Evolutionary conservation across 2,888 invertebrate genomes (phyloP).

Genomic region (Melipona bicolor): DNA sequence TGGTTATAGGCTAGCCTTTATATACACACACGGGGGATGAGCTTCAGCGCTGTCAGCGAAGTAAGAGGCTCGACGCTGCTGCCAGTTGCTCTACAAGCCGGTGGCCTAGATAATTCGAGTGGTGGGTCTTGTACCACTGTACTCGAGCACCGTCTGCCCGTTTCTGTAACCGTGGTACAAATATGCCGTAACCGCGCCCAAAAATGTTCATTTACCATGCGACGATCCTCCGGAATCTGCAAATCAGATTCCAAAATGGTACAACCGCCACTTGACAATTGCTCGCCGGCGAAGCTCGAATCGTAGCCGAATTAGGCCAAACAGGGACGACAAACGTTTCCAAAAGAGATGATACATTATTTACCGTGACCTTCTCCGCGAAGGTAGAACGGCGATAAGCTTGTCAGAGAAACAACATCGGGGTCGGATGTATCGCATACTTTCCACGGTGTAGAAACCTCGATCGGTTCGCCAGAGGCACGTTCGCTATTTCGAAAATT

Average conservation of each 20-base stretch:
- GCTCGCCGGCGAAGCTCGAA: no score
- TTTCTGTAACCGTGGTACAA: conserved; percentile 45
- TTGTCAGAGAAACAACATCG: no score
- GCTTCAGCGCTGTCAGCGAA: conserved; percentile 66
- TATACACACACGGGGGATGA: conserved; percentile 42
- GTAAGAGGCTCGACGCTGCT: conserved; percentile 52
- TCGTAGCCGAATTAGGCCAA: no score
- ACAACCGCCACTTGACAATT: no score
- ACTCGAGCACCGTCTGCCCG: conserved; percentile 42
- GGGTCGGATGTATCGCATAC: neutral
- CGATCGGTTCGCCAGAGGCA: neutral
- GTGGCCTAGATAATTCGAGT: conserved; percentile 71
- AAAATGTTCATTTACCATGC: neutral
- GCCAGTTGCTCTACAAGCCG: conserved; percentile 55
- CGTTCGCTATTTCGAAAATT: conserved; percentile 2
- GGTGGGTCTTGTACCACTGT: conserved; percentile 47
- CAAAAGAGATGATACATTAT: no score
- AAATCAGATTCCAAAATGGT: no score
- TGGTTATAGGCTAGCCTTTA: conserved; percentile 38
- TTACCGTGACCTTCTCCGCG: no score
- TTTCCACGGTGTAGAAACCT: neutral
- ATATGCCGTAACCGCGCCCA: conserved; percentile 27
- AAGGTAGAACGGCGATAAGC: no score
- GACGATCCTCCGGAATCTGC: neutral
- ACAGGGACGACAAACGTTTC: no score